Base-by-base conservation (phyloP, 2,113 vertebrate species). In the Cebus imitator region DNA sequence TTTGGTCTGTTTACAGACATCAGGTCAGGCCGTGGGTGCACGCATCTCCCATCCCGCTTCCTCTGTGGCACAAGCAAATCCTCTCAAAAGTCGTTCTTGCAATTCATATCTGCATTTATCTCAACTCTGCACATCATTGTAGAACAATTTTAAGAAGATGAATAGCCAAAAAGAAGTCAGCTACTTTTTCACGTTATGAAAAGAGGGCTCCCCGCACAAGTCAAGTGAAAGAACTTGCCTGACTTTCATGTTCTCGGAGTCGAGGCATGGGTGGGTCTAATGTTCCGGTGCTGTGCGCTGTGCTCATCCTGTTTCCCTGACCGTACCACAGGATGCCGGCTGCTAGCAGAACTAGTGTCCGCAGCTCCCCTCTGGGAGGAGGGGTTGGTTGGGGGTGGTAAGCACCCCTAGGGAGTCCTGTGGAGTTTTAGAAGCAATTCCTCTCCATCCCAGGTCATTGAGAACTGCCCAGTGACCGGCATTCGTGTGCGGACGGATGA, bases 381-480 rank as follows among this genome's bases (percentile, higher is more conserved):
- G 5, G 35, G 20, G 17, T 21, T 0, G 8, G 32, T 7, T 21
- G 12, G 6, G 6, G 52, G 0, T 1, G 30, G 68, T 1, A 52
- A 27, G 85, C 1, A 1, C 25, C 55, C 30, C 5, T 2, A 5
- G 35, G 5, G 5, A 30, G 48, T 23, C 43, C 68, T 2, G 0
- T 0, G 0, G 0, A 76, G 21, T 35, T 48, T 21, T 4, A 52
- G 17, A 17, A 61, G 57, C 58, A 78, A 72, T 37, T 11, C 35
- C 35, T 72, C 16, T 45, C 25, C 0, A 17, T 1, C 61, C 64
- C 90, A 98, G 99, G 99, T 99, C 97, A 99, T 99, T 0, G 99
- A 99, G 98, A 99, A 99, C 98, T 99, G 99, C 93, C 99, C 99
- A 0, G 99, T 99, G 97, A 99, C 99, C 0, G 99, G 99, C 3